A percentile compares a stretch with the other conserved stretches of the same genome.
Conservation (phyloP, 2,113 vertebrate genomes). For the Cottus gobio region DNA sequence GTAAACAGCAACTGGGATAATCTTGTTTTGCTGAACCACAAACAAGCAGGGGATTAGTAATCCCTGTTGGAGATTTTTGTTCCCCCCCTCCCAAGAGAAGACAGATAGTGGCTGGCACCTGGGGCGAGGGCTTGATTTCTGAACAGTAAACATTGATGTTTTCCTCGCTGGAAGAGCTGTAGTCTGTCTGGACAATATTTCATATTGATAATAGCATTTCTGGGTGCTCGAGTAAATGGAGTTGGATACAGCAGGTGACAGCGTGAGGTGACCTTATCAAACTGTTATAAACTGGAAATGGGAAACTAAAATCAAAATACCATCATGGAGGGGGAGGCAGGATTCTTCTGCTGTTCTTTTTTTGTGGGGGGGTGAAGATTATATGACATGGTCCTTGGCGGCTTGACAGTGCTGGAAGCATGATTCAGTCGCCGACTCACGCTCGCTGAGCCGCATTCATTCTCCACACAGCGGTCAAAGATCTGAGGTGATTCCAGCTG, state of each 20-base stretch:
- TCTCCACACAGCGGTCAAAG: background rate
- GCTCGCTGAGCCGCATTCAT: conserved; percentile 1
- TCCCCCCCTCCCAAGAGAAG: conserved; percentile 28
- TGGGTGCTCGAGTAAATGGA: conserved; percentile 83
- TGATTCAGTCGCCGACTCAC: conserved; percentile 30
- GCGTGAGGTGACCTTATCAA: conserved; percentile 86
- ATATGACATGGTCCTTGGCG: conserved; percentile 63
- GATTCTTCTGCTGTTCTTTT: conserved; percentile 67
- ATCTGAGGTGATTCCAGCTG: conserved; percentile 4
- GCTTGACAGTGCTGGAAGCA: conserved; percentile 39
- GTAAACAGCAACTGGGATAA: conserved; percentile 49
- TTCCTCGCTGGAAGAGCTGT: conserved; percentile 67
- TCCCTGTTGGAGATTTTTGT: conserved; percentile 51
- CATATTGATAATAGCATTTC: conserved; percentile 84
- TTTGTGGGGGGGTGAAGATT: conserved; percentile 42
- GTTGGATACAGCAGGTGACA: conserved; percentile 82
- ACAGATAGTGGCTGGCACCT: conserved; percentile 68
- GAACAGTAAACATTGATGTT: conserved; percentile 79
- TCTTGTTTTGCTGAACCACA: conserved; percentile 66
- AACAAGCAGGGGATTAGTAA: conserved; percentile 67
- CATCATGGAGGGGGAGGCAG: conserved; percentile 65
- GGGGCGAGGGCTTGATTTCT: conserved; percentile 71
- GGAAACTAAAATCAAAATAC: conserved; percentile 85
- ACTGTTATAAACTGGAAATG: conserved; percentile 86
- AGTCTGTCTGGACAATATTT: conserved; percentile 81